These are phyloP conservation scores for Caerostris extrusa DNA, from an alignment of 1,140 invertebrate species.

Conservation along the genomic window DNA sequence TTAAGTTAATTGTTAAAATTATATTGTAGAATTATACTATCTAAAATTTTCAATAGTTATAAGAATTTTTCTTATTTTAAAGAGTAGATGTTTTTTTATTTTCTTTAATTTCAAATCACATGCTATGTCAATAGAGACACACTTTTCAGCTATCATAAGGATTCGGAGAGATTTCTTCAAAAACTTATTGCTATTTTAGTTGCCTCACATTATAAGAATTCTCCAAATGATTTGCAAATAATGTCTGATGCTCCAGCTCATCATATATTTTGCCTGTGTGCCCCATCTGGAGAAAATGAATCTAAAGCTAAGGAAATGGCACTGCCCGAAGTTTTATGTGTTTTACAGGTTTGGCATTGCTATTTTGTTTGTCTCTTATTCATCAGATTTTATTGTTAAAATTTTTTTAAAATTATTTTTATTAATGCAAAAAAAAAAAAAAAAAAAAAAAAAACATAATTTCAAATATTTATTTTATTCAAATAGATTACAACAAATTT, in stretches of 20 bases:
- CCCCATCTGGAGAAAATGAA: constrained; percentile 86
- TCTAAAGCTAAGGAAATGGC: constrained; percentile 85
- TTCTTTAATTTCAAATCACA: constrained; percentile 63
- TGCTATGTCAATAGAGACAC: constrained; percentile 90
- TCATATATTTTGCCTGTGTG: constrained; percentile 97
- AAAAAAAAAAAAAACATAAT: too few relatives aligned
- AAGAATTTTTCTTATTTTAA: neutral
- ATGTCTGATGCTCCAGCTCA: constrained; percentile 99
- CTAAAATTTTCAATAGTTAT: neutral
- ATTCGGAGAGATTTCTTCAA: constrained; percentile 97
- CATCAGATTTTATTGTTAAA: too few relatives aligned
- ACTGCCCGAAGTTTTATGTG: constrained; percentile 94
- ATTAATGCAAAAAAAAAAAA: too few relatives aligned
- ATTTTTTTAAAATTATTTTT: too few relatives aligned
- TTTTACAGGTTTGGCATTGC: constrained; percentile 88
- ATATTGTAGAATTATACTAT: neutral
- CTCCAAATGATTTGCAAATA: constrained; percentile 99
- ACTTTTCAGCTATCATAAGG: constrained; percentile 97
- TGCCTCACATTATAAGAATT: constrained; percentile 99
- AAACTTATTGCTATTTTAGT: constrained; percentile 96
- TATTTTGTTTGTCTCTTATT: neutral
- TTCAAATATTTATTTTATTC: too few relatives aligned
- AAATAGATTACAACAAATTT: too few relatives aligned
- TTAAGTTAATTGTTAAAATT: too few relatives aligned
- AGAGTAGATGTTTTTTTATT: neutral